Percentiles rank a stretch among this genome's conserved stretches.
phyloP scores from a whole-genome alignment of 2,888 invertebrate species.

The Schizaphis graminum region DNA sequence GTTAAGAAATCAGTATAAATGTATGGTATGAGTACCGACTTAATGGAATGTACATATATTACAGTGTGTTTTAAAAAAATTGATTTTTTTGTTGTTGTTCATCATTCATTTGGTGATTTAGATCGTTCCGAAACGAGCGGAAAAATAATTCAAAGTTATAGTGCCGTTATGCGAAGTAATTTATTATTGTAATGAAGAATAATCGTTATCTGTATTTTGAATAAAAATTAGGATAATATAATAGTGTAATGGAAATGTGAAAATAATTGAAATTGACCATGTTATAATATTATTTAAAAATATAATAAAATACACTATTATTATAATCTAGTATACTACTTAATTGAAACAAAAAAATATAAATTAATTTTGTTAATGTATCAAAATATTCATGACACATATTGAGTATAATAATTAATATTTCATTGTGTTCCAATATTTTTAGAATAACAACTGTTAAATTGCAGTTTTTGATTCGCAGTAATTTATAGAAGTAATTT shows the following conservation, averaged over 20 bases:
- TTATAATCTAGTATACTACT: neutral
- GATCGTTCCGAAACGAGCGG: neutral
- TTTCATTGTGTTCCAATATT: neutral
- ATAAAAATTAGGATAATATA: neutral
- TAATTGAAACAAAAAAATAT: neutral
- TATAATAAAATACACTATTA: neutral
- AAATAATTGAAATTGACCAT: neutral
- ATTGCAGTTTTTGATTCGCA: neutral
- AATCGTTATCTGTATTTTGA: neutral
- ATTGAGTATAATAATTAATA: neutral
- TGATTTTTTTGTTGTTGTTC: neutral
- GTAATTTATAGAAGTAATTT: neutral
- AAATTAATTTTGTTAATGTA: neutral
- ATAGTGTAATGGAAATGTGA: neutral
- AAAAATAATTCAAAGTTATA: neutral
- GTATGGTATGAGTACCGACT: too few species aligned
- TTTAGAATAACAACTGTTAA: neutral
- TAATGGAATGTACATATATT: neutral
- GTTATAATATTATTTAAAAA: neutral
- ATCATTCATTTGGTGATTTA: neutral
- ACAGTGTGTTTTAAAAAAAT: neutral
- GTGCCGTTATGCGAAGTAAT: neutral
- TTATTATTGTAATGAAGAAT: neutral
- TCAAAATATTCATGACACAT: neutral
- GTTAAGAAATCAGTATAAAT: too few species aligned